phyloP scores from a whole-genome alignment of 2,113 vertebrate genomes.

The Microtus oregoni region DNA sequence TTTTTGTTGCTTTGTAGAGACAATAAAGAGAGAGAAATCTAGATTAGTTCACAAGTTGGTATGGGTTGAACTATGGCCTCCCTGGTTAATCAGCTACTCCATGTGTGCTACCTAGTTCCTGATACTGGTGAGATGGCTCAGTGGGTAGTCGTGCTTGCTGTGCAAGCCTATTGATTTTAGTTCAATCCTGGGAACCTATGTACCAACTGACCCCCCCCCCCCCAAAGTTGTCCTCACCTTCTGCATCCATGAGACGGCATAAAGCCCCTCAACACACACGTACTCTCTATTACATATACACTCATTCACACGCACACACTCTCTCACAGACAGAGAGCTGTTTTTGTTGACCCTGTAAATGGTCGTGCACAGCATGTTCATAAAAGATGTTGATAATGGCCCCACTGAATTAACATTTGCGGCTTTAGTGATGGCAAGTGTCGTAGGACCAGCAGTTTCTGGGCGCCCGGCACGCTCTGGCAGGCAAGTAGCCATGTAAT shows the following conservation, averaged over 20 bases:
- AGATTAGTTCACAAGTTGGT: neutral
- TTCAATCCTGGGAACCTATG: neutral
- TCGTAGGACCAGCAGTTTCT: no score
- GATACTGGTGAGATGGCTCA: neutral
- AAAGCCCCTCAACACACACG: neutral
- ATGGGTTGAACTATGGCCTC: neutral
- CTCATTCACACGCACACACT: neutral
- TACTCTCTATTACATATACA: neutral
- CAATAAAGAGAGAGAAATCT: neutral
- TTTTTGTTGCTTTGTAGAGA: slow-evolving; percentile 31
- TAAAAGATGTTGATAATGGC: neutral
- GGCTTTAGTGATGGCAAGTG: neutral
- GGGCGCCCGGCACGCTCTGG: neutral
- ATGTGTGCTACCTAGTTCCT: neutral
- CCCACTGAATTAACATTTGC: neutral
- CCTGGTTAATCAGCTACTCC: neutral
- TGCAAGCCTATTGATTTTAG: neutral
- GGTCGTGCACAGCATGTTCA: neutral
- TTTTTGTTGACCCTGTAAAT: neutral
- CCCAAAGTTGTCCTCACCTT: neutral
- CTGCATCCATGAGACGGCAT: no score
- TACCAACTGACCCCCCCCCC: no score
- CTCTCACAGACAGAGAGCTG: neutral
- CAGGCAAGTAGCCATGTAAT: no score
- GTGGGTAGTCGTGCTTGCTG: neutral